These are phyloP conservation scores for Halcyon malimbica DNA, from an alignment of 2,113 vertebrate species.

Conservation along the genomic window DNA sequence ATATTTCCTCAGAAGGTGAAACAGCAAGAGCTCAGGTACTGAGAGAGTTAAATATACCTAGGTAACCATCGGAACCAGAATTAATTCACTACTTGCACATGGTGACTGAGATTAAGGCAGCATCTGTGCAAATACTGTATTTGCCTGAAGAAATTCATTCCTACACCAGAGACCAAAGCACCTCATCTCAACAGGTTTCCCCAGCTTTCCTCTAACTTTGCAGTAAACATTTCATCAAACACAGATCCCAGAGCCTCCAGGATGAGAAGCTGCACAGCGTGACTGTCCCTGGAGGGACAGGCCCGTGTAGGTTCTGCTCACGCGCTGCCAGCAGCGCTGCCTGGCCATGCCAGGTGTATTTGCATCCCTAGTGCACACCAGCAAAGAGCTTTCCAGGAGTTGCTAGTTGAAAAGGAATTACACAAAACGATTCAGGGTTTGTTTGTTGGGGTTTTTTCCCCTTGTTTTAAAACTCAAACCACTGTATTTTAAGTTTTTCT, in stretches of 20 bases:
- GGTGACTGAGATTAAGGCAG: not conserved
- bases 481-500: not conserved
- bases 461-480: not conserved
- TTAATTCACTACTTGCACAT: not conserved
- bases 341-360: not conserved
- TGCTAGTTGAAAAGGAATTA: not conserved
- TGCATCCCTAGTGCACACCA: not conserved
- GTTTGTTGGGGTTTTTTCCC: too few relatives aligned
- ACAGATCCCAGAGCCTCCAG: not conserved
- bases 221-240: not conserved
- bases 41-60: not conserved
- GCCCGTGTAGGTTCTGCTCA: not conserved
- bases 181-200: not conserved
- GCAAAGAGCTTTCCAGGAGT: not conserved
- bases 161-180: not conserved
- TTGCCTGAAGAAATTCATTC: not conserved
- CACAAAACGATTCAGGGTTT: not conserved
- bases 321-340: rapidly evolving
- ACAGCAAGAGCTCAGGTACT: not conserved
- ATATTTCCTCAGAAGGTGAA: not conserved
- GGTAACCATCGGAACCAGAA: not conserved
- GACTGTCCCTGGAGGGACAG: not conserved
- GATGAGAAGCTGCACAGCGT: not conserved
- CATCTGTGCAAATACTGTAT: not conserved
- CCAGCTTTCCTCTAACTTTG: not conserved